Evolutionary conservation across 2,797 vertebrate genomes (phyloP).

Genomic region (Neopelma chrysocephalum): DNA sequence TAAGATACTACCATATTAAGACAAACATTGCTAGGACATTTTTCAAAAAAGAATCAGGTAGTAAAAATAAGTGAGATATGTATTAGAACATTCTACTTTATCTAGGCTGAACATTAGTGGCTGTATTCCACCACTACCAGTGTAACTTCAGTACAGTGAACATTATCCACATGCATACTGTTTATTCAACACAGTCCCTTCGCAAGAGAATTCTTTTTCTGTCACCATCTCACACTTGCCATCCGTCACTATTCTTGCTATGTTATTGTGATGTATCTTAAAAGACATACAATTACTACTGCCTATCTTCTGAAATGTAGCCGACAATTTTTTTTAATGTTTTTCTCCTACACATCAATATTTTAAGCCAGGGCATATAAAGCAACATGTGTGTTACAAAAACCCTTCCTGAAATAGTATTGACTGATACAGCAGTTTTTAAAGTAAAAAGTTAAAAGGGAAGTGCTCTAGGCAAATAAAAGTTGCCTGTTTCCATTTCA

Average conservation of each 20-base stretch:
- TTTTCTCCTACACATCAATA: neutral
- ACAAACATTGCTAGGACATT: neutral
- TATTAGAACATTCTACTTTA: neutral
- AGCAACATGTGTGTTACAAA: neutral
- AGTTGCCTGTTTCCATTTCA: neutral
- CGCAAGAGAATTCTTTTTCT: neutral
- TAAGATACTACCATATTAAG: slow-evolving; percentile 60
- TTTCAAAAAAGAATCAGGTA: neutral
- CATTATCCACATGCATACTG: fast-evolving
- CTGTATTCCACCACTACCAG: neutral
- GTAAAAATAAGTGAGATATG: neutral
- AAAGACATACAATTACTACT: neutral
- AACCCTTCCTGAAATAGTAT: neutral
- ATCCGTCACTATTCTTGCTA: neutral
- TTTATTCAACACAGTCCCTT: neutral
- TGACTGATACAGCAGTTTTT: neutral
- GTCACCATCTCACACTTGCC: neutral
- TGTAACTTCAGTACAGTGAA: neutral
- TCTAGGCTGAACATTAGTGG: neutral
- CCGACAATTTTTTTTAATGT: neutral
- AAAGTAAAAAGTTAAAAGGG: neutral
- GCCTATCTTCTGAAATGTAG: neutral
- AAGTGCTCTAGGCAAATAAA: neutral
- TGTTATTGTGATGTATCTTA: neutral
- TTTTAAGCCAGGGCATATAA: neutral